phyloP scores from a whole-genome alignment of 2,113 vertebrate species.

The Cochlearius cochlearius region DNA sequence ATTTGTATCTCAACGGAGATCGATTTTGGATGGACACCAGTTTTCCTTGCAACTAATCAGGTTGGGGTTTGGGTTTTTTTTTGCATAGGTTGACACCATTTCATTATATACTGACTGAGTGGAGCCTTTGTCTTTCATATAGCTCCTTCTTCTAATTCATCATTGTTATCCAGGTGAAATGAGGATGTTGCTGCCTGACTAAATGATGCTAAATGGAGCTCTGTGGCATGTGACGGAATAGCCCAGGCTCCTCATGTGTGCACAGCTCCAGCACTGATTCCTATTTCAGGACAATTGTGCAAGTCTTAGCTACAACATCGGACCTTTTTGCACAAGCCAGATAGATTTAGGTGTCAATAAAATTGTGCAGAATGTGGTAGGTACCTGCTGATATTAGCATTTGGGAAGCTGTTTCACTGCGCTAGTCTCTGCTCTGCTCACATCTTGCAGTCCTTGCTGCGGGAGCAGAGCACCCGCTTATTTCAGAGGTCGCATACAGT shows the following conservation, averaged over 20 bases:
- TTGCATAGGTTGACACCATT: neutral
- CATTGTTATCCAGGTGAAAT: neutral
- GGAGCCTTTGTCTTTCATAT: neutral
- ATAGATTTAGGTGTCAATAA: neutral
- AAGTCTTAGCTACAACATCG: neutral
- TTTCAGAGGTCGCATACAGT: neutral
- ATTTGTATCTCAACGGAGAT: neutral
- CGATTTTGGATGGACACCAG: neutral
- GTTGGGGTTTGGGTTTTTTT: neutral
- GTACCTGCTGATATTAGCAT: neutral
- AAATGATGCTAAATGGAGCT: neutral
- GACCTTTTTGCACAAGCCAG: neutral
- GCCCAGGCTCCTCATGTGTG: neutral
- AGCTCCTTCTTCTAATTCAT: neutral
- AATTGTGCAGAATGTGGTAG: neutral
- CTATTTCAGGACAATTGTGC: neutral
- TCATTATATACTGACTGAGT: neutral
- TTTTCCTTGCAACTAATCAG: neutral
- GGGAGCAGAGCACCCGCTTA: neutral
- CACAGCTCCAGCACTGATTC: neutral
- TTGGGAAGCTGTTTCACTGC: neutral
- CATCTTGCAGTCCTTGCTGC: neutral
- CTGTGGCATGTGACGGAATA: neutral
- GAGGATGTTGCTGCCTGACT: neutral
- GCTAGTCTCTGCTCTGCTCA: neutral